Base-by-base conservation (phyloP, 2,888 invertebrate species). In the Ganaspis brasiliensis region DNA sequence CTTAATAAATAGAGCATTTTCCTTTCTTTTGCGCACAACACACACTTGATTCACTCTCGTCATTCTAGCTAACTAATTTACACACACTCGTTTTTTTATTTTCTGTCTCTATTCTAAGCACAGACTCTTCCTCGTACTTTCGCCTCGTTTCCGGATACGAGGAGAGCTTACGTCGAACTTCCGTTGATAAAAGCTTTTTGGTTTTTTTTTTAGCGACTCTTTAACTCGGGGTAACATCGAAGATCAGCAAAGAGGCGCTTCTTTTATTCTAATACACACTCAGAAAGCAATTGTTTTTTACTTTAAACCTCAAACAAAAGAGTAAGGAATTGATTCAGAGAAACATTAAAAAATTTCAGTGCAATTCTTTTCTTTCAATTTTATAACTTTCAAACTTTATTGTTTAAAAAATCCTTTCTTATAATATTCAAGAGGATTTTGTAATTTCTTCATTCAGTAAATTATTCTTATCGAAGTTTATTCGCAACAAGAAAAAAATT, bases 1-100 rank as follows among this genome's bases (percentile, higher is more conserved):
- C 57, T 74, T 57, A 75, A 72, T 57, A 67, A 24, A 31, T 57
- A 35, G n/a, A n/a, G n/a, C 61, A 72, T 45, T 21, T 73, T 72
- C 59, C 67, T 61, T 63, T 37, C 67, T 72, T 59, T 52, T 73
- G 21, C 67, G 35, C 19, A 12, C 24, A 55, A n/a, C 74, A 76
- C 56, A 45, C 72, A 56, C 55, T 21, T 72, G 67, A 26, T 71
- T 19, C 74, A 72, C 55, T 76, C 73, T 49, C 67, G 56, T 56
- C 73, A 26, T 75, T 75, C 79, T 79, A 77, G 75, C 77, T 77
- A 75, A 75, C 77, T 79, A 79, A 56, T 63, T 71, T 24, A 67
- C 24, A 24, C 67, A 45, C n/a, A 45, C 40, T 45, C 21, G 16
- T 19, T 52, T 52, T n/a, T n/a, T n/a, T n/a, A n/a, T n/a, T n/a